Evolutionary conservation across 2,888 invertebrate genomes (phyloP), one percentile per base, ranked within the genome.

Genomic region (Papilio demoleus): DNA sequence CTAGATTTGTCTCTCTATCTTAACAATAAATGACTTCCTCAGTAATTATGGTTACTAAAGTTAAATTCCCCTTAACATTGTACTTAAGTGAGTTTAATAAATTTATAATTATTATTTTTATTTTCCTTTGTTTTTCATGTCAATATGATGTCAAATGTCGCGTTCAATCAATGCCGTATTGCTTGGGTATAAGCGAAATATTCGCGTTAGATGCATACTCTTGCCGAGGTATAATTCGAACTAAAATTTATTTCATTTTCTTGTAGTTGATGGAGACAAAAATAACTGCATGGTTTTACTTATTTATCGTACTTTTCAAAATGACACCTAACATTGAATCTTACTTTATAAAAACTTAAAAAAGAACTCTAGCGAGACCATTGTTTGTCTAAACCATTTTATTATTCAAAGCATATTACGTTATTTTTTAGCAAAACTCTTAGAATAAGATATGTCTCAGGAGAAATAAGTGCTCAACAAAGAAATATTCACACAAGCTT

Each of bases 381-480:
- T 31, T 56, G 17, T 56, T 31, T 31, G 31, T 1, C n/a, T n/a
- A 27, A 53, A 31, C 27, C 31, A 31, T 31, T 27, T 14, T 6
- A 50, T 50, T 50, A 50, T 50, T 50, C 50, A 53, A 31, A n/a
- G 27, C 1, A 53, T 53, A 53, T 53, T 53, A 8, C n/a, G 17
- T 12, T n/a, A 17, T 53, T 31, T 31, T n/a, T 2, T 53, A 31
- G 27, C 8, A 12, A n/a, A 31, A 31, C n/a, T 53, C 31, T 31
- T 31, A 31, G 53, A 53, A 53, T 27, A 31, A 50, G 11, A 50
- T 53, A 53, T 31, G 53, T 53, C 53, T 53, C 31, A 31, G 17
- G 53, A 53, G 53, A 12, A 53, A 53, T 53, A 79, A 74, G 71
- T 72, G 70, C 70, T 71, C 65, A 53, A 71, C 53, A 70, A 73